These are phyloP conservation scores for Carcina quercana DNA, from an alignment of 2,888 invertebrate species.

Conservation along the genomic window DNA sequence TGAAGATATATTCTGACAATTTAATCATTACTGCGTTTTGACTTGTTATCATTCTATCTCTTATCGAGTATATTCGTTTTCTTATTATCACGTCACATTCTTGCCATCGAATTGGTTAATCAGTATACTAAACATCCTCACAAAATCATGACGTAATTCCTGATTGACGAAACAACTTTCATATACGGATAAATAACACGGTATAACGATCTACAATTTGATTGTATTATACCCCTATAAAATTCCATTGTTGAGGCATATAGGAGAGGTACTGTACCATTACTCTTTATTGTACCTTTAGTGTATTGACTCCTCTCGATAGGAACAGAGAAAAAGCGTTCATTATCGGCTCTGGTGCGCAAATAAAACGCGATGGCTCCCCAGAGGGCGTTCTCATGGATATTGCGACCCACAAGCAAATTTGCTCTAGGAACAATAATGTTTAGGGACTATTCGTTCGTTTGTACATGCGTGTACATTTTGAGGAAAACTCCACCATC, in stretches of 20 bases:
- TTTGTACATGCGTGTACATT: constrained; percentile 25
- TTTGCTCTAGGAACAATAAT: constrained; percentile 68
- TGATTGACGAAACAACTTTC: too few species aligned
- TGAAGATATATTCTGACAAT: too few species aligned
- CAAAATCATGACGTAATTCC: too few species aligned
- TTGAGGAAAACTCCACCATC: too few species aligned
- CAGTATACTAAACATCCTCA: too few species aligned
- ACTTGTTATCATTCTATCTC: too few species aligned
- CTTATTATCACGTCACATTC: too few species aligned
- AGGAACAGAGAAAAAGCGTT: constrained; percentile 55
- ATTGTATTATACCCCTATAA: constrained; percentile 39
- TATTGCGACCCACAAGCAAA: constrained; percentile 70
- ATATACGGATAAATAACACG: too few species aligned
- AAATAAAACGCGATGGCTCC: constrained; percentile 67
- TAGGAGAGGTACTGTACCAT: constrained; percentile 34
- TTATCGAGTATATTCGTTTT: too few species aligned
- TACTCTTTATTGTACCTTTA: constrained; percentile 55
- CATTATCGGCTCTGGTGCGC: constrained; percentile 58
- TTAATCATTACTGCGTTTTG: too few species aligned
- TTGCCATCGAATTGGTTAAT: too few species aligned
- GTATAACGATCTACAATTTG: constrained; percentile 34
- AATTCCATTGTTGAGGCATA: constrained; percentile 32
- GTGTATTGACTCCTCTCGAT: constrained; percentile 52
- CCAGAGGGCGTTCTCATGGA: constrained; percentile 55
- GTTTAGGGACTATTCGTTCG: constrained; percentile 54